Evolutionary conservation across 2,113 vertebrate species (phyloP).

Genomic region (Hiodon tergisus): DNA sequence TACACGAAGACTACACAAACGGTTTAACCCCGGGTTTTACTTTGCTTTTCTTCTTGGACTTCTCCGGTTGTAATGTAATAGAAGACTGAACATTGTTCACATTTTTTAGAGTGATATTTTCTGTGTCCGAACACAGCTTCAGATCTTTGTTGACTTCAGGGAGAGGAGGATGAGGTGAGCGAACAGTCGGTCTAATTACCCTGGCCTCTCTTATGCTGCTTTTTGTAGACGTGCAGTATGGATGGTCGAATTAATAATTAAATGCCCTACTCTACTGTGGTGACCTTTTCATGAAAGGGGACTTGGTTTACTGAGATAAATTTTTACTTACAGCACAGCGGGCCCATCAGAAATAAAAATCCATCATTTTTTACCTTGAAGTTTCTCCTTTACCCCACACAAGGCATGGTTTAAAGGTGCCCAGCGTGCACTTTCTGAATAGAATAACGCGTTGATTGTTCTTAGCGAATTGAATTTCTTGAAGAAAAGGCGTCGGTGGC

Average conservation of each 20-base stretch:
- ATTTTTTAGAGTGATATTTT: not conserved
- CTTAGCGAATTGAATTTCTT: not conserved
- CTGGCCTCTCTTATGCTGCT: not conserved
- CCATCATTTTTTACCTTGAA: not conserved
- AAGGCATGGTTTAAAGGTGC: no score
- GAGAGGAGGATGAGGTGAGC: not conserved
- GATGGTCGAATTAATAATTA: slow-evolving; percentile 61
- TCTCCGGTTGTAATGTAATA: no score
- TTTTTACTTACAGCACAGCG: slow-evolving; percentile 14
- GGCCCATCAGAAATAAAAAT: slow-evolving; percentile 7
- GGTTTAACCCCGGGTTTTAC: no score
- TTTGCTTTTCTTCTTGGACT: no score
- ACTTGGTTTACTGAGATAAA: slow-evolving; percentile 37
- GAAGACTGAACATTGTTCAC: no score
- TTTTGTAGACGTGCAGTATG: slow-evolving; percentile 13
- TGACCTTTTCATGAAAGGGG: slow-evolving; percentile 50
- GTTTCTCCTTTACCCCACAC: no score
- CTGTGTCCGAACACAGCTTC: no score
- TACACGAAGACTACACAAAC: no score
- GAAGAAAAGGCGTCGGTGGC: no score
- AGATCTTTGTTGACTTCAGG: not conserved
- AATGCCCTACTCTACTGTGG: slow-evolving; percentile 53
- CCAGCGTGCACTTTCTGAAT: no score
- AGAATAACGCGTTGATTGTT: not conserved
- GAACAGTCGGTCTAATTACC: not conserved